A percentile compares a stretch with the other conserved stretches of the same genome.
These are phyloP conservation scores for Melitaea cinxia DNA, from an alignment of 1,140 invertebrate genomes.

Conservation along the genomic window DNA sequence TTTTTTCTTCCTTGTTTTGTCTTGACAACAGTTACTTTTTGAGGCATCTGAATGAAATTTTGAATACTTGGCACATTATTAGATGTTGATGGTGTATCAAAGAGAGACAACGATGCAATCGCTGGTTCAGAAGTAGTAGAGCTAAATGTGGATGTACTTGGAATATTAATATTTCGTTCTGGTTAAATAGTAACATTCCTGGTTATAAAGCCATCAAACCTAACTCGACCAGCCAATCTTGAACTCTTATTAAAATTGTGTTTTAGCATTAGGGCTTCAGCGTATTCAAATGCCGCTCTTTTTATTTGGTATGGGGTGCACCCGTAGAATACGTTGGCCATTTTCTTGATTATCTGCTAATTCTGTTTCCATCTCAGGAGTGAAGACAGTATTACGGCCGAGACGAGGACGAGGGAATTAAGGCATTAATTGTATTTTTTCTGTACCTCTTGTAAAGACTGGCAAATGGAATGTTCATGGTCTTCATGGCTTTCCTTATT, in stretches of 20 bases:
- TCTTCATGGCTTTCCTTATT: background rate
- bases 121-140: slow-evolving; percentile 16
- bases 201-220: too few species aligned
- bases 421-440: background rate
- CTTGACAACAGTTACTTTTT: slow-evolving; percentile 25
- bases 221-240: too few species aligned
- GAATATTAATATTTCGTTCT: background rate
- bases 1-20: slow-evolving; percentile 19
- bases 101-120: slow-evolving; percentile 20
- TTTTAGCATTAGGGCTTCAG: too few species aligned
- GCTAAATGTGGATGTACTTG: background rate
- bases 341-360: background rate
- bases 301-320: background rate
- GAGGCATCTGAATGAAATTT: slow-evolving; percentile 37
- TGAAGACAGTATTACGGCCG: slow-evolving; percentile 4
- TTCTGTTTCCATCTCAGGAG: background rate
- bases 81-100: slow-evolving; percentile 29
- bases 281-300: background rate
- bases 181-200: too few species aligned
- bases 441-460: background rate
- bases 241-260: too few species aligned
- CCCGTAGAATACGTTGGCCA: background rate
- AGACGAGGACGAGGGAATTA: too few species aligned
- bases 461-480: background rate
- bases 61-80: slow-evolving; percentile 22